phyloP scores from a whole-genome alignment of 1,140 invertebrate genomes.

The Drosophila paulistorum region DNA sequence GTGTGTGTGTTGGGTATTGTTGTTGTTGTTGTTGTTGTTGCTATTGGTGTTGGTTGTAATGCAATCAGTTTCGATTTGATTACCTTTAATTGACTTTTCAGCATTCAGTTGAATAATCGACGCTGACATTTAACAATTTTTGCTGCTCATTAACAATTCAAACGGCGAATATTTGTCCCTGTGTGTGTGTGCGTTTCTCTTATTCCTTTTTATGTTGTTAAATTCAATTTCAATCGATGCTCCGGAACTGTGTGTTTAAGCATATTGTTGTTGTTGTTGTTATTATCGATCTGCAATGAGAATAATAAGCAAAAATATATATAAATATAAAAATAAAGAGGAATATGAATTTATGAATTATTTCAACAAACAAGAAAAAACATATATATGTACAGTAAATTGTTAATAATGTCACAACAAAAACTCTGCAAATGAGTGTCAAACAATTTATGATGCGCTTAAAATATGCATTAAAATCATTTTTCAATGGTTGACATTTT shows the following conservation, averaged over 20 bases:
- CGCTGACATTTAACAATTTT: conserved; percentile 68
- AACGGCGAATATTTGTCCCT: conserved; percentile 39
- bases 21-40: too few species aligned
- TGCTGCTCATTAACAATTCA: conserved; percentile 74
- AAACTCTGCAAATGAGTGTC: background rate
- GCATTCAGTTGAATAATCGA: conserved; percentile 56
- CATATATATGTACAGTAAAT: conserved; percentile 38
- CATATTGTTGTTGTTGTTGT: conserved; percentile 45
- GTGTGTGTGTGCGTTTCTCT: conserved; percentile 12
- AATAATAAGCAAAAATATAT: conserved; percentile 39
- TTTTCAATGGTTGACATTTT: conserved; percentile 10
- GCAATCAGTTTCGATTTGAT: conserved; percentile 78
- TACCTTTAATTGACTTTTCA: conserved; percentile 82
- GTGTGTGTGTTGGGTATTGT: background rate
- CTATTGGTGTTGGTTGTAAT: conserved; percentile 54
- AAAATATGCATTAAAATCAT: conserved; percentile 62
- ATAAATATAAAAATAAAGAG: conserved; percentile 12
- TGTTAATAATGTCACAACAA: conserved; percentile 58
- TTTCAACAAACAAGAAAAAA: conserved; percentile 42
- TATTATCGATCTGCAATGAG: conserved; percentile 55
- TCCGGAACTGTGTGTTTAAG: conserved; percentile 75
- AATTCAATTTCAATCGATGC: conserved; percentile 53
- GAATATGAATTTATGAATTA: conserved; percentile 50
- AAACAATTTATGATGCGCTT: conserved; percentile 69
- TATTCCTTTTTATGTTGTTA: conserved; percentile 57